phyloP scores from a whole-genome alignment of 2,888 invertebrate species.

The Himalopsyche kuldschensis region DNA sequence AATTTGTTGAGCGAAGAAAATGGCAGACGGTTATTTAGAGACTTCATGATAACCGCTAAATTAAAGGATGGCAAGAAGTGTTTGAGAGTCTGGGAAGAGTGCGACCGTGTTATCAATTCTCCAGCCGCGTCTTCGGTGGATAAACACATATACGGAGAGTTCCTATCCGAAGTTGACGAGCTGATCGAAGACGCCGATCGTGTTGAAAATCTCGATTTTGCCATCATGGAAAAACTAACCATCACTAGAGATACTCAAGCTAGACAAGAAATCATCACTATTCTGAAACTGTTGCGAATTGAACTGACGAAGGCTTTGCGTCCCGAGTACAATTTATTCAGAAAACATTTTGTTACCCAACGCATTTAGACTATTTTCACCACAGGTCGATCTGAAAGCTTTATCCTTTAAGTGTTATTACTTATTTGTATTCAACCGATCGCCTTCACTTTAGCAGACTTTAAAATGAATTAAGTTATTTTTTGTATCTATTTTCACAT shows the following conservation, averaged over 20 bases:
- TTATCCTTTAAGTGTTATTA: neutral
- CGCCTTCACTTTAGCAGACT: neutral
- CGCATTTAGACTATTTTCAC: slow-evolving; percentile 10
- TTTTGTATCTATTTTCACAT: neutral
- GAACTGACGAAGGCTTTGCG: slow-evolving; percentile 52
- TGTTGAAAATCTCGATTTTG: slow-evolving; percentile 54
- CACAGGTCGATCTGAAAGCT: neutral
- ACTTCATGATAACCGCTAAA: slow-evolving; percentile 54
- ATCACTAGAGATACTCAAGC: slow-evolving; percentile 49
- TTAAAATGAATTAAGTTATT: neutral
- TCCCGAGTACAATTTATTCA: slow-evolving; percentile 52
- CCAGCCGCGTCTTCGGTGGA: slow-evolving; percentile 48
- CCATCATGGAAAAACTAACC: slow-evolving; percentile 51
- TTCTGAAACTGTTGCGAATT: slow-evolving; percentile 49
- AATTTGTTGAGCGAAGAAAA: slow-evolving; percentile 56
- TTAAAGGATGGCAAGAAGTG: slow-evolving; percentile 50
- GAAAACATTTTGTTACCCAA: slow-evolving; percentile 46
- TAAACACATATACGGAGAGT: slow-evolving; percentile 45
- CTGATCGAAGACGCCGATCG: slow-evolving; percentile 52
- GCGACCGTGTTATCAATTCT: slow-evolving; percentile 49
- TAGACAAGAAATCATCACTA: slow-evolving; percentile 49
- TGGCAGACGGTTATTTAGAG: slow-evolving; percentile 53
- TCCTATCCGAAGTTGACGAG: slow-evolving; percentile 48
- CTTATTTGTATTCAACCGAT: neutral
- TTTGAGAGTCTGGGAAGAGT: slow-evolving; percentile 53